Conservation (phyloP, 2,888 invertebrate genomes). For the Zelleria hepariella region DNA sequence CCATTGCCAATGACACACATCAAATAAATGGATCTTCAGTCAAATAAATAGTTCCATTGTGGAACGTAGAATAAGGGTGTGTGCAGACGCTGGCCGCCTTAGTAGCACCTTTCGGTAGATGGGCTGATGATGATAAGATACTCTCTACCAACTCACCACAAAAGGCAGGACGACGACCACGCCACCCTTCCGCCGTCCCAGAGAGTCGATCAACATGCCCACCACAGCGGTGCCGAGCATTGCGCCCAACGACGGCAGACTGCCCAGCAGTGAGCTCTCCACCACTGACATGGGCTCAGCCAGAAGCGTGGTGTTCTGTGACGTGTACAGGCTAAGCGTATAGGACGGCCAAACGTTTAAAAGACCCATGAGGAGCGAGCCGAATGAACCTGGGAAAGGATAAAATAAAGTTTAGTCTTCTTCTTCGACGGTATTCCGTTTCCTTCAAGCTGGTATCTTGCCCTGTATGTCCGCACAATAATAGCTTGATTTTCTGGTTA, state of each 20-base stretch:
- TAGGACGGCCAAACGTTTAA: conserved; percentile 74
- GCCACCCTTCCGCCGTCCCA: conserved; percentile 69
- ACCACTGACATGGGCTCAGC: conserved; percentile 53
- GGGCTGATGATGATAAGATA: too few species aligned
- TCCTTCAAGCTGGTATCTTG: neutral
- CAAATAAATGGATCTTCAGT: too few species aligned
- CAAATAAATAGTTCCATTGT: too few species aligned
- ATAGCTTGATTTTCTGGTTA: neutral
- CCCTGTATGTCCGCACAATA: neutral
- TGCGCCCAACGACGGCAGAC: conserved; percentile 68
- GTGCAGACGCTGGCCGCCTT: too few species aligned
- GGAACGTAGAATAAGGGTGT: too few species aligned
- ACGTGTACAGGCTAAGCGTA: conserved; percentile 51
- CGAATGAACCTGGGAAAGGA: conserved; percentile 35
- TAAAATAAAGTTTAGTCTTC: neutral
- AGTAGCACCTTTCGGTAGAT: too few species aligned
- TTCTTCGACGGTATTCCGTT: neutral
- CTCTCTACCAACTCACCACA: conserved; percentile 40
- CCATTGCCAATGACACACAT: too few species aligned
- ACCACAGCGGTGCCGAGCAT: conserved; percentile 57
- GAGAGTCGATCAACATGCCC: conserved; percentile 53
- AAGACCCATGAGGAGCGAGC: conserved; percentile 36
- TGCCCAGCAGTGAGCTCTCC: conserved; percentile 67
- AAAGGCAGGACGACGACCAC: conserved; percentile 65
- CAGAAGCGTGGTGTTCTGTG: conserved; percentile 47